Evolutionary conservation across 64 coral and sea anemone genomes (phyloP).

Genomic region (Dendronephthya gigantea): DNA sequence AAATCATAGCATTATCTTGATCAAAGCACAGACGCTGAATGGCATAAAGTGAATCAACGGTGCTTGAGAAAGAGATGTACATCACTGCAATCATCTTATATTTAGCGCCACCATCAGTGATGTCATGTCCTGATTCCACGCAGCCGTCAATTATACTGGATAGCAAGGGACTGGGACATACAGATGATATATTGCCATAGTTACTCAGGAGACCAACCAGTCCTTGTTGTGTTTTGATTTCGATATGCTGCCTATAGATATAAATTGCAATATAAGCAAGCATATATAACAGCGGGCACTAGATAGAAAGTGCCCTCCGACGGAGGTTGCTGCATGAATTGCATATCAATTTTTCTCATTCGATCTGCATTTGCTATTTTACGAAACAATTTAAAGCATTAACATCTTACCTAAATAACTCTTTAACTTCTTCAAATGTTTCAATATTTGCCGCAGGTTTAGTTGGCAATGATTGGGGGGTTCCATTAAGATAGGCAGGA

Average conservation of each 20-base stretch:
- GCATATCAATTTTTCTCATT: too few species aligned
- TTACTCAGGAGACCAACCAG: conserved; percentile 48
- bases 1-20: conserved; percentile 32
- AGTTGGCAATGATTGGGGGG: conserved; percentile 55
- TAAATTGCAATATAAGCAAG: conserved; percentile 29
- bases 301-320: too few species aligned
- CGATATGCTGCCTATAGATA: conserved; percentile 37
- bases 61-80: conserved; percentile 41
- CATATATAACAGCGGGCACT: too few species aligned
- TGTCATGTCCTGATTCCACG: conserved; percentile 61
- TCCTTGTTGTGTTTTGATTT: conserved; percentile 34
- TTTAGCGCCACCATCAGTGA: conserved; percentile 62
- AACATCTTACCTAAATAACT: not conserved
- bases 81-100: conserved; percentile 49
- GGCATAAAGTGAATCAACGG: conserved; percentile 60
- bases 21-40: conserved; percentile 75
- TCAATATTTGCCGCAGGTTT: conserved; percentile 43
- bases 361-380: not conserved
- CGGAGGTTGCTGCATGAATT: too few species aligned
- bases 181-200: conserved; percentile 58
- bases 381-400: not conserved
- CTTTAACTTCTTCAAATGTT: conserved; percentile 52
- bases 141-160: conserved; percentile 61
- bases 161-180: conserved; percentile 59
- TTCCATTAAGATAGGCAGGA: conserved; percentile 2